A percentile compares a stretch with the other conserved stretches of the same genome.
Evolutionary conservation across 2,797 vertebrate genomes (phyloP).

Genomic region (Pyrocephalus nanus): DNA sequence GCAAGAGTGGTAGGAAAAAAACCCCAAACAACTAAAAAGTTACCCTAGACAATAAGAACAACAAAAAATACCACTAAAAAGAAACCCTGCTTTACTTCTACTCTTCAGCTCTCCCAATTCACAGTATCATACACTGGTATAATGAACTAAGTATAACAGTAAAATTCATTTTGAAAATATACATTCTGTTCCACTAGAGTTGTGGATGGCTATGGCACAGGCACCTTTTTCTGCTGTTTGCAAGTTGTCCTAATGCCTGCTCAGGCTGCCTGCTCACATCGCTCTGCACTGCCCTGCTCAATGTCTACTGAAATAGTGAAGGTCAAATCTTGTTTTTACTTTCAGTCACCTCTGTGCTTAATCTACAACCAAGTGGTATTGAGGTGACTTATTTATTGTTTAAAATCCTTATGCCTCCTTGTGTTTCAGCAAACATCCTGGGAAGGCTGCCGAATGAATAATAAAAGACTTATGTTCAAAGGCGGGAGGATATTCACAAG

Average conservation of each 20-base stretch:
- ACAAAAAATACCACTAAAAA: no score
- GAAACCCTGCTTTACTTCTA: accelerated
- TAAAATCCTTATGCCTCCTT: neutral
- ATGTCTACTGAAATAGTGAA: neutral
- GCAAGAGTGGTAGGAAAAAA: neutral
- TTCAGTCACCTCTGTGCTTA: neutral
- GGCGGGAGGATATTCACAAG: neutral
- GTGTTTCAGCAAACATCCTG: neutral
- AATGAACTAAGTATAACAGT: neutral
- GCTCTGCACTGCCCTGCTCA: neutral
- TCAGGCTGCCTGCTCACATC: neutral
- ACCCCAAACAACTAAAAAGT: accelerated
- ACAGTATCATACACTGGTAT: neutral
- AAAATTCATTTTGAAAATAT: neutral
- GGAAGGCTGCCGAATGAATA: constrained; percentile 4
- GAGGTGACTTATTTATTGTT: constrained; percentile 5
- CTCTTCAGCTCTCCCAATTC: neutral
- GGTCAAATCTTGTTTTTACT: neutral
- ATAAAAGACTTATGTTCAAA: neutral
- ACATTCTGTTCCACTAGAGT: neutral
- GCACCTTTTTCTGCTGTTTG: neutral
- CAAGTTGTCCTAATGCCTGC: neutral
- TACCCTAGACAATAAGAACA: neutral
- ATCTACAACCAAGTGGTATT: neutral
- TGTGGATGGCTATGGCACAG: neutral